Conservation (phyloP, 2,797 vertebrate species). For the Lindbergichthys nudifrons region DNA sequence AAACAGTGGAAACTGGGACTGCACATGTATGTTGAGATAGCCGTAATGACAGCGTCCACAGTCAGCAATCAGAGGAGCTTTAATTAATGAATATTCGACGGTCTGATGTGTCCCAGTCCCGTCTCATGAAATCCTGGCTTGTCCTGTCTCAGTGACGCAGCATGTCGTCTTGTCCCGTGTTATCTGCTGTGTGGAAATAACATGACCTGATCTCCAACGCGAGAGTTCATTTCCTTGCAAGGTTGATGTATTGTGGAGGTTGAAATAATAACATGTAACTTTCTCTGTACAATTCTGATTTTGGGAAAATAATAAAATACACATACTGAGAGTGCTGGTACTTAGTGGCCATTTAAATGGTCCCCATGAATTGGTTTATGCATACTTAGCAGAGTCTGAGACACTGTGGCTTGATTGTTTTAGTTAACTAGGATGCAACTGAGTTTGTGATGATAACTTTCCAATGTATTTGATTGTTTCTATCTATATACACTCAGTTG, state of each 20-base stretch:
- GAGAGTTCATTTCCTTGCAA: background rate
- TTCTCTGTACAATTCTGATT: background rate
- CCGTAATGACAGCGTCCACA: conserved; percentile 14
- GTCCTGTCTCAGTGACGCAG: conserved; percentile 10
- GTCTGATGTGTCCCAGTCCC: conserved; percentile 32
- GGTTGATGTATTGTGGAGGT: background rate
- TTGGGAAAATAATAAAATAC: background rate
- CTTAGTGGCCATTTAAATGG: background rate
- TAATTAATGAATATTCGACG: conserved; percentile 8
- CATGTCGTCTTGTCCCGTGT: conserved; percentile 8
- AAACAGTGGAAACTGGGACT: background rate
- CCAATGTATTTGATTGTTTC: background rate
- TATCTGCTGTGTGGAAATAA: conserved; percentile 10
- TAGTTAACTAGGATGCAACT: background rate
- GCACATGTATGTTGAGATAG: conserved; percentile 11
- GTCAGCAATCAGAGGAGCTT: conserved; percentile 30
- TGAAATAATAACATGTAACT: background rate
- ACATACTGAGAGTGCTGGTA: background rate
- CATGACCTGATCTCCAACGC: conserved; percentile 13
- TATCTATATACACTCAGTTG: background rate
- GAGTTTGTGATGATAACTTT: background rate
- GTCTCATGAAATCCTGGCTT: conserved; percentile 32
- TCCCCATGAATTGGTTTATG: background rate
- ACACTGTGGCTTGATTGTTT: background rate
- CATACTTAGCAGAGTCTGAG: background rate